A percentile compares a stretch with the other conserved stretches of the same genome.
These are phyloP conservation scores for Uloborus plumipes DNA, from an alignment of 2,888 invertebrate species.

Conservation along the genomic window DNA sequence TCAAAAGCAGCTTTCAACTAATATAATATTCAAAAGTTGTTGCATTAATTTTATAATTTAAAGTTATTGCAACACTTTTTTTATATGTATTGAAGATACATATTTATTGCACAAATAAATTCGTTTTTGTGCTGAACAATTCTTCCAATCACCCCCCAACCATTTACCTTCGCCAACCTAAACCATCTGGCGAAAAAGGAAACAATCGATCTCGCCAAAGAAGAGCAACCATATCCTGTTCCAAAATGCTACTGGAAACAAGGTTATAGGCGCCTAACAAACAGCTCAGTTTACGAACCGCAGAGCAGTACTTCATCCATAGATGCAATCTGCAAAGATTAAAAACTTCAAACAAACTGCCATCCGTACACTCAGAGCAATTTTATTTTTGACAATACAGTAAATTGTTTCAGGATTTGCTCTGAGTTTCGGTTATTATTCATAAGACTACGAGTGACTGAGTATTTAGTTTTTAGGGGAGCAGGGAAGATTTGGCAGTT, in stretches of 20 bases:
- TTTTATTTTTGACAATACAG: neutral
- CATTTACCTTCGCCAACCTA: no score
- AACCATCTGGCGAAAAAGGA: no score
- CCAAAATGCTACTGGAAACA: conserved; percentile 46
- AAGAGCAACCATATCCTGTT: conserved; percentile 33
- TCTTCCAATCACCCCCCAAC: no score
- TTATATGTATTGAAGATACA: no score
- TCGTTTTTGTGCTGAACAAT: no score
- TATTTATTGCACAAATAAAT: no score
- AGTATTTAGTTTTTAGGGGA: neutral
- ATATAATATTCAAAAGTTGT: no score
- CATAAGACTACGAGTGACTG: neutral
- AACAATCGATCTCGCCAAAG: conserved; percentile 9
- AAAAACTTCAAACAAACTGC: neutral
- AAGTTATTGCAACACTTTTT: no score
- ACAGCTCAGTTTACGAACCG: conserved; percentile 4
- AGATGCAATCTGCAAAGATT: no score
- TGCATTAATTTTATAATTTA: no score
- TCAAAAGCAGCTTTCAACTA: no score
- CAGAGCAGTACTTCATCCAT: no score
- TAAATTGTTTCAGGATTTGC: neutral
- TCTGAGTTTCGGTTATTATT: neutral
- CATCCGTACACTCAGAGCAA: neutral
- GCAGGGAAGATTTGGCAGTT: neutral
- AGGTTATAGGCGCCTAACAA: conserved; percentile 30